Evolutionary conservation across 2,113 vertebrate species (phyloP).

Genomic region (Monarcha castaneiventris): DNA sequence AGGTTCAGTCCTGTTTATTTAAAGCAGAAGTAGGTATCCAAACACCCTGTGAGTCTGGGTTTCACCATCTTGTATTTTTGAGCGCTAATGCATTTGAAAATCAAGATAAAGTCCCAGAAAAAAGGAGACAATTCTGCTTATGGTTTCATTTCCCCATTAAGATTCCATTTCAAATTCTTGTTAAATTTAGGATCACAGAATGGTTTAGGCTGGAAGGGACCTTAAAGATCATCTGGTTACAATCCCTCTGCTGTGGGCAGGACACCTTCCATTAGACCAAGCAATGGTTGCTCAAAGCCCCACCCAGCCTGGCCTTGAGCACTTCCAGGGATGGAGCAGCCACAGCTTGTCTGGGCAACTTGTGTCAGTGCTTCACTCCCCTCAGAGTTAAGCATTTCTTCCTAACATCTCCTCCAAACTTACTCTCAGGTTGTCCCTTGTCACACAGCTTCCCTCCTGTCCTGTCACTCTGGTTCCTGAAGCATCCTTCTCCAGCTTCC

Average conservation of each 20-base stretch:
- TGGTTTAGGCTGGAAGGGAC: not conserved
- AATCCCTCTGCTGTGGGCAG: not conserved
- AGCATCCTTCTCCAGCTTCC: not conserved
- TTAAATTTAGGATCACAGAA: not conserved
- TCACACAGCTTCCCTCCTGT: not conserved
- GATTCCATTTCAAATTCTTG: not conserved
- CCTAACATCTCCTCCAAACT: not conserved
- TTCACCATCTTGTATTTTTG: not conserved
- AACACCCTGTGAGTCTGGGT: not conserved
- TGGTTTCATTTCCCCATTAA: not conserved
- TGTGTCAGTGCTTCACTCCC: not conserved
- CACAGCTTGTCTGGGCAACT: not conserved
- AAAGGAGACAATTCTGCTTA: not conserved
- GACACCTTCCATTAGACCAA: not conserved
- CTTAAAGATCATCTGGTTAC: not conserved
- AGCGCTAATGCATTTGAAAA: not conserved
- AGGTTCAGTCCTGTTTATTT: not conserved
- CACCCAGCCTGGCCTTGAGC: not conserved
- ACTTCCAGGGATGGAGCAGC: not conserved
- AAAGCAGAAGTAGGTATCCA: not conserved
- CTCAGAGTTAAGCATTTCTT: not conserved
- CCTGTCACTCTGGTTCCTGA: not conserved
- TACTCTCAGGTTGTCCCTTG: no score
- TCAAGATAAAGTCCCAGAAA: not conserved
- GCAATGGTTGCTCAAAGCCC: not conserved